Evolutionary conservation across 2,888 invertebrate species (phyloP).

Genomic region (Campoletis raptor): DNA sequence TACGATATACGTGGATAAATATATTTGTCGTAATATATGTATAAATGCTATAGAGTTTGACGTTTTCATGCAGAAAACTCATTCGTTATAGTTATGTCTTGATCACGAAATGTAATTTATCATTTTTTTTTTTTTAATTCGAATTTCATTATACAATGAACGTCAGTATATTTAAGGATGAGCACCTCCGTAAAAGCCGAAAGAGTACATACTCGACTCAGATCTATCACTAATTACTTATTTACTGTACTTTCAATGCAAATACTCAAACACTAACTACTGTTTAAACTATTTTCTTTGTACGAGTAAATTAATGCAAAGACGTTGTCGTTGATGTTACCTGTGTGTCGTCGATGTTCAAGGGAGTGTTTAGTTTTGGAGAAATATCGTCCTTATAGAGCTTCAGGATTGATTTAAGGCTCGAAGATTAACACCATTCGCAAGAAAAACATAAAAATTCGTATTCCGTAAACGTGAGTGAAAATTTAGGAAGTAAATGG

Average conservation of each 20-base stretch:
- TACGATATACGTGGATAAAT: not conserved
- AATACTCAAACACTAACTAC: constrained; percentile 4
- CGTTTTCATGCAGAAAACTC: constrained; percentile 24
- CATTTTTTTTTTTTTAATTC: constrained; percentile 1
- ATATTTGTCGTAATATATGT: not conserved
- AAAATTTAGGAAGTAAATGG: not conserved
- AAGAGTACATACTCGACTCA: not conserved
- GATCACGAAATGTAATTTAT: not conserved
- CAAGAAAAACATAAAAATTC: not conserved
- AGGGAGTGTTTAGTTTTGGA: not conserved
- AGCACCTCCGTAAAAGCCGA: not conserved
- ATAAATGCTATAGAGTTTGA: not conserved
- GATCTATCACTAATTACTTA: constrained; percentile 1
- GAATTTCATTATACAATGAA: not conserved
- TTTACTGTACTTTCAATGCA: not conserved
- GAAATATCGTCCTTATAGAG: not conserved
- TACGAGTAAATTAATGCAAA: not conserved
- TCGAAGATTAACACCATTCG: not conserved
- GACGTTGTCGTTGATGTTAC: not conserved
- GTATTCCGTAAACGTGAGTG: not conserved
- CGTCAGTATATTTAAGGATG: not conserved
- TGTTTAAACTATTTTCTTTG: not conserved
- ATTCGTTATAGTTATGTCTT: constrained; percentile 7
- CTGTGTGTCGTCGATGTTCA: not conserved
- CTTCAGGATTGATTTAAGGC: not conserved